phyloP scores from a whole-genome alignment of 2,113 vertebrate genomes.

The Dicaeum eximium region DNA sequence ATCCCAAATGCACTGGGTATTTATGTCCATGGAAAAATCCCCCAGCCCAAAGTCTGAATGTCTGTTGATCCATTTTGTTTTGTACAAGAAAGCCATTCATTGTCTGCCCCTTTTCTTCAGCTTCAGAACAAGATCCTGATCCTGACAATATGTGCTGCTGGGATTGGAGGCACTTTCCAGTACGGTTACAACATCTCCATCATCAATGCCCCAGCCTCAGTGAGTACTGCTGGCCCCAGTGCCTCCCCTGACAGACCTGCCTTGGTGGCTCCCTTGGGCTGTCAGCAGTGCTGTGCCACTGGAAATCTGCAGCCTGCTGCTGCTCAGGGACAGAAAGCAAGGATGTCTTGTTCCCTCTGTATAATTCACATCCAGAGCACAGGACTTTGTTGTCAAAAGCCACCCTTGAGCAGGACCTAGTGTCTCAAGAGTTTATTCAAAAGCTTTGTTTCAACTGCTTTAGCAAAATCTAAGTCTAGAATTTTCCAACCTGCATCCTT shows the following conservation, averaged over 20 bases:
- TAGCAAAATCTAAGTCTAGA: neutral
- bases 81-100: neutral
- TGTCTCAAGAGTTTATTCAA: neutral
- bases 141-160: constrained; percentile 82
- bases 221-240: constrained; percentile 51
- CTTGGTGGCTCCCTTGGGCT: too few relatives aligned
- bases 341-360: neutral
- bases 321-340: neutral
- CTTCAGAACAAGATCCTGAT: constrained; percentile 72
- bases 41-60: neutral
- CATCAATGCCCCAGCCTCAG: constrained; percentile 85
- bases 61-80: neutral
- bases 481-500: neutral
- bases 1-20: neutral
- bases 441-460: neutral
- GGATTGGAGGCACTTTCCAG: constrained; percentile 89
- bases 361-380: neutral
- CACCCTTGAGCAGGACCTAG: neutral
- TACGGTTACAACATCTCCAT: constrained; percentile 91
- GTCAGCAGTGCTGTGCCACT: neutral
- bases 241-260: neutral
- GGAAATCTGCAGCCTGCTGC: neutral
- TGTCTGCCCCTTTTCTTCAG: constrained; percentile 40
- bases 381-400: neutral
- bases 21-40: neutral